Conservation (phyloP, 92 coral and sea anemone genomes). For the Heteractis magnifica region DNA sequence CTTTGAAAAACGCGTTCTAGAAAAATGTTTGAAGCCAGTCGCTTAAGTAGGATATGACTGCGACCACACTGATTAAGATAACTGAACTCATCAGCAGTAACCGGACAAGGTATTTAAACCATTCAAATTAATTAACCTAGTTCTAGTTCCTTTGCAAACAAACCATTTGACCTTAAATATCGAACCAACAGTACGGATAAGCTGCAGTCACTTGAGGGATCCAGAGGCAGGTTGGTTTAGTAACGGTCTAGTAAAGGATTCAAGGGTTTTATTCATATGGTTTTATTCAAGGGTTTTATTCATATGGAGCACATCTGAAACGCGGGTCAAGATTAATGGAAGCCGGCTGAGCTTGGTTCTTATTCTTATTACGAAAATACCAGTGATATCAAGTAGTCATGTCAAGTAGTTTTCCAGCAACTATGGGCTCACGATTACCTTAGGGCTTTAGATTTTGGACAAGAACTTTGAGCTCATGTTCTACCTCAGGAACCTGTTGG, state of each 20-base stretch:
- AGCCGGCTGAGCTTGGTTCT: background rate
- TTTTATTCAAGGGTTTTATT: background rate
- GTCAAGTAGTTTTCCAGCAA: background rate
- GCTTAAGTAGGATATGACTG: background rate
- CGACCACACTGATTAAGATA: background rate
- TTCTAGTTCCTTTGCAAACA: background rate
- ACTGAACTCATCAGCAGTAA: background rate
- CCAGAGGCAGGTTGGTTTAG: background rate
- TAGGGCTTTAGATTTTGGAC: too few species aligned
- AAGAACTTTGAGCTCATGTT: too few species aligned
- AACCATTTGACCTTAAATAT: background rate
- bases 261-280: background rate
- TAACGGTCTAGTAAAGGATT: background rate
- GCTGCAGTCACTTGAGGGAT: background rate
- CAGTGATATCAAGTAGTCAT: background rate
- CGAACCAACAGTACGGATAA: background rate
- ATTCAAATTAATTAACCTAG: background rate
- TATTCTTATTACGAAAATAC: background rate
- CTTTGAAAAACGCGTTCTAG: background rate
- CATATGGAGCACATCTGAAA: background rate
- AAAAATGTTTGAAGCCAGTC: background rate
- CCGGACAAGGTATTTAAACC: background rate
- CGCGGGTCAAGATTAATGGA: background rate
- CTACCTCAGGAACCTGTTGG: too few species aligned
- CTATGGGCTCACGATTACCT: background rate